Evolutionary conservation across 2,888 invertebrate species (phyloP), one percentile per base, ranked within the genome.

Genomic region (Atethmia centrago): DNA sequence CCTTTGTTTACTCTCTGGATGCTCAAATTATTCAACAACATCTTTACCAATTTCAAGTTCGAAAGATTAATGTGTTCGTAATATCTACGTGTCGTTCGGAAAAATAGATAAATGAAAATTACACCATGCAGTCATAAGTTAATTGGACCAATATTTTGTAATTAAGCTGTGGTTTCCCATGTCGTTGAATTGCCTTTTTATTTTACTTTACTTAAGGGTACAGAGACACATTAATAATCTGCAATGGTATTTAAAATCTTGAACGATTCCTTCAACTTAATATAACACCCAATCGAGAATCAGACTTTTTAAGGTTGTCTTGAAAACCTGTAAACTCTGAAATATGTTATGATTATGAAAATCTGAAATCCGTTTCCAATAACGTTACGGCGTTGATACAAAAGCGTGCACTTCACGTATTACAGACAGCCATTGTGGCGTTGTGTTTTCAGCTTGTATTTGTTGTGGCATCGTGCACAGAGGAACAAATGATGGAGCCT

Each of bases 401-500:
- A 87, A 86, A 83, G 87, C 87, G 79, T 85, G 89, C 90, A 88
- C 88, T 89, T 87, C 84, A 87, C 85, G 87, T 92, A 90, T 89
- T 89, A 90, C 87, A 88, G 82, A 67, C 84, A 82, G 80, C 85
- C 79, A 90, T 90, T 90, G 89, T 89, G 71, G 67, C 71, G 76
- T 75, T 83, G 76, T 79, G 83, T 86, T 87, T 85, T 82, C 86
- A 84, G 86, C 81, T 74, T 82, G 79, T 85, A 87, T 89, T 88
- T 87, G 87, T 86, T 87, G 84, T 84, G 79, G 85, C 84, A 76
- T 81, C 79, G 79, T 71, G 80, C 75, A 87, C 81, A 74, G 79
- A 84, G 77, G 83, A 80, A 87, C 91, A 91, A 91, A 92, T 91
- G 90, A 92, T 89, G 90, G 90, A 87, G 87, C 86, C 85, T 83